Conservation (phyloP, 2,888 invertebrate genomes). For the Philaethria dido region DNA sequence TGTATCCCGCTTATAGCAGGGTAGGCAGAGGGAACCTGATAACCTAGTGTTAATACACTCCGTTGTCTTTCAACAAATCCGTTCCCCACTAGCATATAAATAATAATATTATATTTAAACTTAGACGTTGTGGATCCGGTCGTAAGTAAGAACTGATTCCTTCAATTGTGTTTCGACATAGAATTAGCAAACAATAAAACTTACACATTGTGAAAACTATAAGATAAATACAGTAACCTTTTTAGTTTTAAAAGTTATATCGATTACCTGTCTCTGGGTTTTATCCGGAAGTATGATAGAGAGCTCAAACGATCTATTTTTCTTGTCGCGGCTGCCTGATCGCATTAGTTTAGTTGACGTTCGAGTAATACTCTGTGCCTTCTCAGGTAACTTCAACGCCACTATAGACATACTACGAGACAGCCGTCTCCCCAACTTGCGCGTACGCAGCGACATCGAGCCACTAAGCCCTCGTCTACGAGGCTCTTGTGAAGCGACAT, state of each 20-base stretch:
- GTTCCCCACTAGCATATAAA: no score
- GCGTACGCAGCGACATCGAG: slow-evolving; percentile 78
- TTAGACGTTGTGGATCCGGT: background rate
- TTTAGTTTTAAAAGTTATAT: slow-evolving; percentile 7
- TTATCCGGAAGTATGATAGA: slow-evolving; percentile 87
- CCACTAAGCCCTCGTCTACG: slow-evolving; percentile 74
- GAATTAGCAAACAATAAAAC: background rate
- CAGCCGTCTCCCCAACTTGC: slow-evolving; percentile 79
- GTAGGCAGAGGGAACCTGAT: no score
- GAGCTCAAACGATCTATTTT: slow-evolving; percentile 84
- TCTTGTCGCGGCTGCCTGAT: slow-evolving; percentile 83
- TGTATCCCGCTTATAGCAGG: no score
- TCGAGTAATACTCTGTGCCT: slow-evolving; percentile 85
- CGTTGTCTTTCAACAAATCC: no score
- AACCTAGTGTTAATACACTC: no score
- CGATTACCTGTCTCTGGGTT: slow-evolving; percentile 84
- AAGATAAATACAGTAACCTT: background rate
- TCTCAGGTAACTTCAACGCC: slow-evolving; percentile 81
- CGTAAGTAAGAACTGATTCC: slow-evolving; percentile 26
- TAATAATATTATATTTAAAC: background rate
- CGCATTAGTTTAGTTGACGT: slow-evolving; percentile 84
- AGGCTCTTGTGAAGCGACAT: slow-evolving; percentile 53
- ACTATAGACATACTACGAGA: slow-evolving; percentile 84
- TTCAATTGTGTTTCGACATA: slow-evolving; percentile 24
- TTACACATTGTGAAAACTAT: background rate